A percentile compares a stretch with the other conserved stretches of the same genome.
Evolutionary conservation across 2,888 invertebrate species (phyloP).

Genomic region (Scaptomyza caliginosa): DNA sequence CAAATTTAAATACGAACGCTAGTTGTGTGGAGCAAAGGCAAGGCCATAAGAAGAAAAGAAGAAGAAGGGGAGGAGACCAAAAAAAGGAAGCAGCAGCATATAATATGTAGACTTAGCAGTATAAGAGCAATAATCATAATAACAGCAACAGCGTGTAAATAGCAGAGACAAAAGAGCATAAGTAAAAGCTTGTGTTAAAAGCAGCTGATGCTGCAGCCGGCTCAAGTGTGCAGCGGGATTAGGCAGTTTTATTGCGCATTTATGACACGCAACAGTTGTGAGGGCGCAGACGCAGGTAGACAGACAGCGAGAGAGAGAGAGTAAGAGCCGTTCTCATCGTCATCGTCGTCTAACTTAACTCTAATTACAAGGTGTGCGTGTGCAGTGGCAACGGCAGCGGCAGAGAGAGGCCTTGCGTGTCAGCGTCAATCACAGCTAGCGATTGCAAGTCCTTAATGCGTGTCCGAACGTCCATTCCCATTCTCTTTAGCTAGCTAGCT

Average conservation of each 20-base stretch:
- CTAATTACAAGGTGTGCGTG: slow-evolving; percentile 65
- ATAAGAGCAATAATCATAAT: slow-evolving; percentile 11
- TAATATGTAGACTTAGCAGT: slow-evolving; percentile 9
- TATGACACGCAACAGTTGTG: slow-evolving; percentile 71
- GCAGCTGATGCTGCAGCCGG: slow-evolving; percentile 61
- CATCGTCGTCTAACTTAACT: slow-evolving; percentile 41
- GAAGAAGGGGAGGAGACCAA: no score
- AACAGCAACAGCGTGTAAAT: slow-evolving; percentile 11
- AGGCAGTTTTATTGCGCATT: slow-evolving; percentile 65
- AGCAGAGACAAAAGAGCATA: neutral
- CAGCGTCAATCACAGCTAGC: slow-evolving; percentile 66
- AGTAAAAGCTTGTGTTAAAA: slow-evolving; percentile 19
- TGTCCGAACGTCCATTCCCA: slow-evolving; percentile 32
- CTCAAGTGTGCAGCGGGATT: slow-evolving; percentile 57
- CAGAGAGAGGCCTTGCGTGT: slow-evolving; percentile 58
- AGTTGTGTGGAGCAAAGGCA: slow-evolving; percentile 9
- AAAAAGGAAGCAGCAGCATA: slow-evolving; percentile 15
- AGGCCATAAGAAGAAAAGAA: no score
- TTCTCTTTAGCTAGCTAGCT: neutral
- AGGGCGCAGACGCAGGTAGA: slow-evolving; percentile 31
- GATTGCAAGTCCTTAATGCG: slow-evolving; percentile 51
- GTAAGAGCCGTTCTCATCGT: neutral
- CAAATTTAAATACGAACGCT: slow-evolving; percentile 11
- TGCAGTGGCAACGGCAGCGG: neutral
- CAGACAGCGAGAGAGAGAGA: neutral